A percentile compares a stretch with the other conserved stretches of the same genome.
phyloP scores from a whole-genome alignment of 2,888 invertebrate species.

The Macrophya alboannulata region DNA sequence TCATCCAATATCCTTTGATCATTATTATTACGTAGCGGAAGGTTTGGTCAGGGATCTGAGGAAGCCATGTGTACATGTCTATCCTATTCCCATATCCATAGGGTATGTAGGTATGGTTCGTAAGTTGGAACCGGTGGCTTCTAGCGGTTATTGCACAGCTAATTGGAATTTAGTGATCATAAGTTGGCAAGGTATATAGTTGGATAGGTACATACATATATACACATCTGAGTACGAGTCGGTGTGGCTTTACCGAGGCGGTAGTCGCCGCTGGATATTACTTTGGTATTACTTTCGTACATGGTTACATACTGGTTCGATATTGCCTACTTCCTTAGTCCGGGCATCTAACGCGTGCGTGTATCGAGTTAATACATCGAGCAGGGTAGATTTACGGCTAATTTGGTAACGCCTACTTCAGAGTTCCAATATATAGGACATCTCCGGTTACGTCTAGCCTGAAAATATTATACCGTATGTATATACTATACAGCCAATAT shows the following conservation, averaged over 20 bases:
- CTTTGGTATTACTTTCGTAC: slow-evolving; percentile 42
- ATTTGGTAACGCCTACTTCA: slow-evolving; percentile 52
- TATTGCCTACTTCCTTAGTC: slow-evolving; percentile 20
- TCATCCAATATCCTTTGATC: slow-evolving; percentile 24
- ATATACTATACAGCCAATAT: neutral
- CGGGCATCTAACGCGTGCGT: slow-evolving; percentile 31
- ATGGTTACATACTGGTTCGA: slow-evolving; percentile 35
- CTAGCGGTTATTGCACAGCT: slow-evolving; percentile 65
- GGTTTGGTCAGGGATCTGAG: slow-evolving; percentile 12
- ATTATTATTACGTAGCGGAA: neutral
- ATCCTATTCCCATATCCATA: neutral
- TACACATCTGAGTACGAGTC: slow-evolving; percentile 49
- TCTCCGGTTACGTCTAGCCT: slow-evolving; percentile 40
- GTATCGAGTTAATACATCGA: slow-evolving; percentile 55
- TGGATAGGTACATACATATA: slow-evolving; percentile 53
- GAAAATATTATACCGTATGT: slow-evolving; percentile 11
- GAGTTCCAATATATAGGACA: slow-evolving; percentile 54
- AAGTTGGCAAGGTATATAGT: slow-evolving; percentile 64
- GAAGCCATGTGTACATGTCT: neutral
- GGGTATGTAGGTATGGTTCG: neutral
- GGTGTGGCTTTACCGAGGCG: neutral
- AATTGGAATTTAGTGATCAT: slow-evolving; percentile 76
- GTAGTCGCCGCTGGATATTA: slow-evolving; percentile 37
- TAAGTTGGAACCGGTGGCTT: slow-evolving; percentile 51
- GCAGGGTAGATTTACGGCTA: slow-evolving; percentile 52